Evolutionary conservation across 2,888 invertebrate species (phyloP), one percentile per base, ranked within the genome.

Genomic region (Rugalucina vietnamica): DNA sequence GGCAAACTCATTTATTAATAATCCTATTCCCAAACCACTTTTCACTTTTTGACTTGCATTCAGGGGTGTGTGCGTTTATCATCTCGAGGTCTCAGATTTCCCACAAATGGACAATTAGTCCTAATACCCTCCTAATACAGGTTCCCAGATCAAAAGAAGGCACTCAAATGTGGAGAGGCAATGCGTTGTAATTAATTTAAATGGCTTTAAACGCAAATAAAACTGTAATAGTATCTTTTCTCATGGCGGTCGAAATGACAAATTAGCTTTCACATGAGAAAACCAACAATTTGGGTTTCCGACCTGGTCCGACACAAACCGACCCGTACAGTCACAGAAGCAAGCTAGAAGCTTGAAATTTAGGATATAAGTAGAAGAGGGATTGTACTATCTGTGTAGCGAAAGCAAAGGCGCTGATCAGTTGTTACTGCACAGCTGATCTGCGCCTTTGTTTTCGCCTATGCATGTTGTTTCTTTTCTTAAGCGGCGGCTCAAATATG

Each of bases 81-180:
- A 29, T 57, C 27, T 27, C 14, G 14, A 4, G 57, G 57, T 57
- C 2, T 57, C 57, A 27, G 14, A 57, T 57, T 81, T 81, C 76
- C 76, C 75, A 50, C 71, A 81, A 81, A 60, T 76, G 81, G 71
- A 76, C 76, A 76, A 81, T 81, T 81, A 81, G 76, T 32, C 24
- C 78, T 78, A 71, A 78, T 78, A 27, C 29, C 57, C 29, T 27
- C 57, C 57, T 57, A 57, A 57, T 57, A 57, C 57, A 29, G 57
- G 57, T 57, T n/a, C 57, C 24, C 57, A 43, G 10, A 57, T 57
- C 57, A 57, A 57, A 57, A 12, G 57, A 2, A 24, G 57, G 57
- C 57, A 57, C 57, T 57, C 57, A 27, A 27, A 57, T 57, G 57
- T 57, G 57, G 29, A 57, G 57, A 57, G 57, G 57, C 29, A 29